Evolutionary conservation across 2,888 invertebrate species (phyloP).

Genomic region (Brachypterus glaber): DNA sequence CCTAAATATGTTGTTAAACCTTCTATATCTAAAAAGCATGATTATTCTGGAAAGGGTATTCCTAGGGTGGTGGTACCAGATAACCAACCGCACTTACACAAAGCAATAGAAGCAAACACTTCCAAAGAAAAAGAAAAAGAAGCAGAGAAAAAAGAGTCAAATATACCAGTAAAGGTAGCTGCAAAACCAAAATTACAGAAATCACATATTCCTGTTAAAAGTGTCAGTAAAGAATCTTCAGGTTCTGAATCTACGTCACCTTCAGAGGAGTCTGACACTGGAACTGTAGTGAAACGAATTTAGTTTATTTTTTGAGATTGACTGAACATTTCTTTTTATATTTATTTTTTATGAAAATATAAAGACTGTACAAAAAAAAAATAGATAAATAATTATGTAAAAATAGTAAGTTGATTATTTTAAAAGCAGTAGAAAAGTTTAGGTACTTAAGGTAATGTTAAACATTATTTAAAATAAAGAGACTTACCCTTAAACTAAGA

Average conservation of each 20-base stretch:
- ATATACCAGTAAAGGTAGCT: conserved; percentile 3
- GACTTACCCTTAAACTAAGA: too few relatives aligned
- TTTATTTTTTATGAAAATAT: neutral
- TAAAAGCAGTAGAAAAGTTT: too few relatives aligned
- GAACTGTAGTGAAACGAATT: conserved; percentile 38
- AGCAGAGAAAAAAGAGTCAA: conserved; percentile 5
- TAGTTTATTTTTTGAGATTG: conserved; percentile 13
- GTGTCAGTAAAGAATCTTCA: conserved; percentile 35
- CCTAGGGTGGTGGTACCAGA: conserved; percentile 44
- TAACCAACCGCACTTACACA: conserved; percentile 23
- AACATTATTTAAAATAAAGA: too few relatives aligned
- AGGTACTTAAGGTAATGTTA: too few relatives aligned
- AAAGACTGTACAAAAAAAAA: neutral
- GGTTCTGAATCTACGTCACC: conserved; percentile 49
- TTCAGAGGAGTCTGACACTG: conserved; percentile 39
- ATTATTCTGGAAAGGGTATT: conserved; percentile 33
- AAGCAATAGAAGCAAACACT: neutral
- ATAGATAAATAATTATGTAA: neutral
- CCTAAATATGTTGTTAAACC: conserved; percentile 54
- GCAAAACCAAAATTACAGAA: conserved; percentile 22
- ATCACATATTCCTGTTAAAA: conserved; percentile 35
- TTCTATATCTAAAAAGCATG: conserved; percentile 35
- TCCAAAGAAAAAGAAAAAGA: conserved; percentile 4
- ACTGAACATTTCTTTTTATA: neutral
- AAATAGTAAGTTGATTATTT: neutral